These are phyloP conservation scores for Lanius collurio DNA, from an alignment of 2,113 vertebrate genomes.

Conservation along the genomic window DNA sequence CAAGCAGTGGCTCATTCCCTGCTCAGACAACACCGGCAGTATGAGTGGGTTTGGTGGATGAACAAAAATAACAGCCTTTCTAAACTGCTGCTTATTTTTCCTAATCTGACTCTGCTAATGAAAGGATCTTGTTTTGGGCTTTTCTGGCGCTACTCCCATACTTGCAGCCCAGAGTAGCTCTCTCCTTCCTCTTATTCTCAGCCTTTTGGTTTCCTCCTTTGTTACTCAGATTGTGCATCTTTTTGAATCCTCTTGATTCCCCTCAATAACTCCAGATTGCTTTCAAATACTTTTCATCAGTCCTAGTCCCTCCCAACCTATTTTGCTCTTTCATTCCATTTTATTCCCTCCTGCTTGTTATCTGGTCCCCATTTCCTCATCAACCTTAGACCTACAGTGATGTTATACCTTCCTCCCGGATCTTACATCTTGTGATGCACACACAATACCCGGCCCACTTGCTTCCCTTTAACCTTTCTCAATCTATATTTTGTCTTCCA, in stretches of 20 bases:
- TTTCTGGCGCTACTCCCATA: neutral
- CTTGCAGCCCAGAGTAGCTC: neutral
- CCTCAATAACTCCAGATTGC: neutral
- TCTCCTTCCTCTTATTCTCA: neutral
- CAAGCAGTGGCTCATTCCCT: neutral
- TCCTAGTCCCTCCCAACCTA: fast-evolving
- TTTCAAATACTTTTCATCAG: neutral
- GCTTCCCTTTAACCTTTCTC: neutral
- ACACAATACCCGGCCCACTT: fast-evolving
- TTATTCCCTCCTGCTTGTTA: neutral
- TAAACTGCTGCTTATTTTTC: neutral
- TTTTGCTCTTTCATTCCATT: neutral
- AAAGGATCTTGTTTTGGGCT: neutral
- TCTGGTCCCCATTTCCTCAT: neutral
- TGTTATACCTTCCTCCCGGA: neutral
- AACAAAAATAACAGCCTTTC: neutral
- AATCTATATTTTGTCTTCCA: neutral
- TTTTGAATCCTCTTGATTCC: neutral
- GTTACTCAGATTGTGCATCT: neutral
- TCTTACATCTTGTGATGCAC: neutral
- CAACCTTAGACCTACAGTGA: fast-evolving
- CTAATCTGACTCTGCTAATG: neutral
- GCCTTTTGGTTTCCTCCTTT: neutral
- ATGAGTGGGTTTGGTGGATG: neutral
- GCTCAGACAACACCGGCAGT: neutral